Evolutionary conservation across 2,113 vertebrate genomes (phyloP), one percentile per base, ranked within the genome.

Genomic region (Oxyruncus cristatus): DNA sequence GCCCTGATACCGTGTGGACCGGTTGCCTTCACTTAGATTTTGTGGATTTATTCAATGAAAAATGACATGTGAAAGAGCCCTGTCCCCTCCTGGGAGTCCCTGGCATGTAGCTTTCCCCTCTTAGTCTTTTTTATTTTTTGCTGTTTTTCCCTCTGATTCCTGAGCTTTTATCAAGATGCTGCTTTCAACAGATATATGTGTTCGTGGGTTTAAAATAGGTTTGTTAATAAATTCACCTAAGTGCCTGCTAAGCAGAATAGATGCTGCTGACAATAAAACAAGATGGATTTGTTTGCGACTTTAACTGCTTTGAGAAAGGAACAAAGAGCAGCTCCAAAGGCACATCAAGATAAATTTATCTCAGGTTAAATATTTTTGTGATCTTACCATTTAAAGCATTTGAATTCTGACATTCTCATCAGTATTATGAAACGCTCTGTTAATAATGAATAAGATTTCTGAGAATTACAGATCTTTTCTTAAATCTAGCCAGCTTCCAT

Each of bases 321-420:
- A 76, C 84, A 92, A 94, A 85, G 77, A 90, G 59, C 74, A 70
- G 41, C 92, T 94, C 71, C 23, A 55, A 89, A 93, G 70, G 85
- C 62, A 55, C 55, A 67, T 84, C 50, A 33, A 72, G 91, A 86
- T 81, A 85, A 82, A 91, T 91, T 89, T 78, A 87, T 71, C 70
- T 95, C 93, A 62, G 90, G 75, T 88, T 95, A 95, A 93, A 93
- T 94, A 72, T 88, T 94, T 85, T 58, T 92, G 47, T 92, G 87
- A 87, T 89, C 50, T 82, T 52, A 28, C 83, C 83, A 91, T 68
- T 81, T 78, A 53, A 85, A 93, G 77, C 70, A 33, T 84, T 94
- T 67, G 63, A 70, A 83, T 97, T 73, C 42, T 92, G 63, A 86
- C 89, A 68, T 74, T 68, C 72, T 92, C 77, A 76, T 70, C 80